Evolutionary conservation across 37 sponge, comb jelly and placozoan genomes (phyloP), one percentile per base, ranked within the genome.

Genomic region (Oopsacas minuta): DNA sequence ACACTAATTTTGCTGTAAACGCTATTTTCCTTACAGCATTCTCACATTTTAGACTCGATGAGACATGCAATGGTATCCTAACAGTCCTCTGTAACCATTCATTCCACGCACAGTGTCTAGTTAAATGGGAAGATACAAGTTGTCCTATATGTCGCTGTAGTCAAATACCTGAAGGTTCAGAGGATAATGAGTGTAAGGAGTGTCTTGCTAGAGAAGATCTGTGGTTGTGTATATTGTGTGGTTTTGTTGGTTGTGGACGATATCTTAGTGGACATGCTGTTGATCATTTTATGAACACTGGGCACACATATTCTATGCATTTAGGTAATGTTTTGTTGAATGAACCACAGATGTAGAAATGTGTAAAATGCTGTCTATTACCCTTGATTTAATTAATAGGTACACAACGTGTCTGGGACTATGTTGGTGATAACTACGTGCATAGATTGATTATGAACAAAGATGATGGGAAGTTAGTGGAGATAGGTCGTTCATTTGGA

Each of bases 211-310:
- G 39, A 12, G 46, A 97, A 93, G 90, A 91, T 51, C 38, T 97
- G 53, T 97, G 98, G 98, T 91, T 97, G 10, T 97, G 99, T 52
- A 86, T 97, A 0, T 89, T 97, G 23, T 97, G 99, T 91, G 99
- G 99, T 0, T 82, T 93, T 83, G 88, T 97, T 35, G 99, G 99
- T 1, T 97, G 99, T 91, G 99, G 99, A 0, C 88, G 99, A 81
- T 96, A 96, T 35, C 83, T 83, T 30, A 88, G 89, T 28, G 91
- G 92, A 23, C 97, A 96, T 75, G 94, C 97, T 81, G 38, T 22
- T 81, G 91, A 93, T 0, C 96, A 96, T 75, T 96, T 91, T 84
- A 82, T 83, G 53, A 35, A 86, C 39, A 97, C 99, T 0, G 89
- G 93, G 52, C 99, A 97, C 84, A 93, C 99, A 1, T 97, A 89